Conservation (phyloP, 2,113 vertebrate species). For the Butorides virescens region DNA sequence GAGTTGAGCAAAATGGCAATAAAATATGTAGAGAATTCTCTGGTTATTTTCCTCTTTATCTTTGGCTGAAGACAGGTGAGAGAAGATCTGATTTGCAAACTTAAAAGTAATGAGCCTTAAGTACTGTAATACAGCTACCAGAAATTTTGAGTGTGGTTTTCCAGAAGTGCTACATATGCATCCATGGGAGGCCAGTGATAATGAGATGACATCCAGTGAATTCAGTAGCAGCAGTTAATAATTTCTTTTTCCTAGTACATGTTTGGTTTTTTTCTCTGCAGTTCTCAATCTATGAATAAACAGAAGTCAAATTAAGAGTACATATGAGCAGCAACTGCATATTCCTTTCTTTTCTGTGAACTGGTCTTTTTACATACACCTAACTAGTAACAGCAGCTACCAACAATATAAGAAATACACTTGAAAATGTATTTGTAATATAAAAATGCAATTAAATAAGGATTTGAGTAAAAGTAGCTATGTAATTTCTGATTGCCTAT, state of each 20-base stretch:
- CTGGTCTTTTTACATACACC: not conserved
- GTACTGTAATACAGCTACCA: not conserved
- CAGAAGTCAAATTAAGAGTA: not conserved
- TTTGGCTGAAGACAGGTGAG: not conserved
- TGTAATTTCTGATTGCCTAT: not conserved
- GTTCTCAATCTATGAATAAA: not conserved
- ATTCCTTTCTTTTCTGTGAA: not conserved
- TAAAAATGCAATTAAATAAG: not conserved
- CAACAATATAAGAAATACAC: not conserved
- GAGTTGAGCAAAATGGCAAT: not conserved
- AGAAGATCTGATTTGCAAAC: not conserved
- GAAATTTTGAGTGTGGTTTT: not conserved
- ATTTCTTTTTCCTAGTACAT: not conserved
- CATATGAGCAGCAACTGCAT: not conserved
- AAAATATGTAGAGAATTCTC: not conserved
- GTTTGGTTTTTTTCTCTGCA: not conserved
- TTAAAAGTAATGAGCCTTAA: not conserved
- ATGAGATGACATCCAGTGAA: not conserved
- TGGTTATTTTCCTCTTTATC: not conserved
- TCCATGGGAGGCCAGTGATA: not conserved
- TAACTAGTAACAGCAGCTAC: not conserved
- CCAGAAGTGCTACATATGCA: not conserved
- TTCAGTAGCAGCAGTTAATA: not conserved
- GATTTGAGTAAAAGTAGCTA: not conserved
- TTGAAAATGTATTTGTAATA: not conserved